Percentiles rank a stretch among this genome's conserved stretches.
These are phyloP conservation scores for Rotaria sp. DNA, from an alignment of 2,888 invertebrate species.

Conservation along the genomic window DNA sequence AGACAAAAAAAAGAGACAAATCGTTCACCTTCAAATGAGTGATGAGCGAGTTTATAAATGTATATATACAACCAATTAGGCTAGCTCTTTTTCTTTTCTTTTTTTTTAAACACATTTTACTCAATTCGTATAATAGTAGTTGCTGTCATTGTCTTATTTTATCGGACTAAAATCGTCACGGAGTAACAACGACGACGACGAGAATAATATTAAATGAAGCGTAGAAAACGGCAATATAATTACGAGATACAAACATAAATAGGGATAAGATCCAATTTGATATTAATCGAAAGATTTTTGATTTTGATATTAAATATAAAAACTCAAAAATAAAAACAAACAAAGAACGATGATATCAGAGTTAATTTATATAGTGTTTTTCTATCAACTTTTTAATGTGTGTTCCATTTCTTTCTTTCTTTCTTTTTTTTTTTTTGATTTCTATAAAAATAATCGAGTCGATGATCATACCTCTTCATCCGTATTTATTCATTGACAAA, in stretches of 20 bases:
- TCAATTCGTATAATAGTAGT: not conserved
- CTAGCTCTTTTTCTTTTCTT: not conserved
- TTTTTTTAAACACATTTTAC: not conserved
- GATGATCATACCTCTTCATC: not conserved
- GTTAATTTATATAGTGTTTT: not conserved
- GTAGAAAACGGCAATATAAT: not conserved
- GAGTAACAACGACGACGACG: not conserved
- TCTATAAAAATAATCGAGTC: not conserved
- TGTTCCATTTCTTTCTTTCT: too few relatives aligned
- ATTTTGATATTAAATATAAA: not conserved
- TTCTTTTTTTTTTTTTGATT: not conserved
- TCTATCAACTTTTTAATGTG: too few relatives aligned
- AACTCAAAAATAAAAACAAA: not conserved
- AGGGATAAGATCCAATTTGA: not conserved
- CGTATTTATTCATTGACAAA: not conserved
- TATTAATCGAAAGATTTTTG: not conserved
- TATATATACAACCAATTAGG: constrained; percentile 4
- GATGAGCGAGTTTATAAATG: not conserved
- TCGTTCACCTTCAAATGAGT: constrained; percentile 5
- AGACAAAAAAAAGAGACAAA: constrained; percentile 3
- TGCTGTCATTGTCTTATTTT: not conserved
- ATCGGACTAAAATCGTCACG: not conserved
- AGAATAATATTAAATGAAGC: not conserved
- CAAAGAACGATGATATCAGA: not conserved
- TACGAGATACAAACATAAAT: not conserved